Evolutionary conservation across 1,140 invertebrate genomes (phyloP).

Genomic region (Callitettix versicolor): DNA sequence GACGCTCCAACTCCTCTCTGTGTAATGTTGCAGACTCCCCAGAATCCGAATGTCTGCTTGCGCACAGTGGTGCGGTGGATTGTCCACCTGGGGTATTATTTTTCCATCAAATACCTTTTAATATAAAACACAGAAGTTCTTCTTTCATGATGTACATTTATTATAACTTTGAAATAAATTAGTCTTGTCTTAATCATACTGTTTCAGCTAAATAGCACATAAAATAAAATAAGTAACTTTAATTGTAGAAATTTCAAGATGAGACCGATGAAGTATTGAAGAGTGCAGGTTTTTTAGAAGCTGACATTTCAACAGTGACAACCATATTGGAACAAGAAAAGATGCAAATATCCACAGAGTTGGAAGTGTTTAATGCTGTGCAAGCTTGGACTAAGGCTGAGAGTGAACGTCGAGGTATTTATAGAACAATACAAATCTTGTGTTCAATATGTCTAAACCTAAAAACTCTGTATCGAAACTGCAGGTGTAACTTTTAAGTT

Average conservation of each 20-base stretch:
- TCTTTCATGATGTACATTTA: no score
- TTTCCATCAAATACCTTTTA: no score
- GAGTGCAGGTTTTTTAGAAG: constrained; percentile 62
- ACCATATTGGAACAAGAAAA: constrained; percentile 61
- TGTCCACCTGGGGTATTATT: no score
- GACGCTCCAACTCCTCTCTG: no score
- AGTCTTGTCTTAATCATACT: not conserved
- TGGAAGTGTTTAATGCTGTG: constrained; percentile 61
- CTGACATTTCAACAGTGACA: constrained; percentile 58
- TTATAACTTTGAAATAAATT: no score
- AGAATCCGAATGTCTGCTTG: no score
- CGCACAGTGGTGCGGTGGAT: no score
- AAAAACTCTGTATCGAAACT: no score
- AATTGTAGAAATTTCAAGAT: constrained; percentile 17
- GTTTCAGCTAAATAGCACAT: not conserved
- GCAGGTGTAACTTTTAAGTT: no score
- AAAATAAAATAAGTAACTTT: not conserved
- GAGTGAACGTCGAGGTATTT: constrained; percentile 26
- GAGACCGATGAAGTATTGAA: constrained; percentile 61
- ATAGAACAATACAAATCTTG: constrained; percentile 14
- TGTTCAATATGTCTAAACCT: no score
- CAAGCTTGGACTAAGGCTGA: constrained; percentile 48
- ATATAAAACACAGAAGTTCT: no score
- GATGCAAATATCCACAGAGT: constrained; percentile 58
- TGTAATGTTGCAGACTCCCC: no score